phyloP scores from a whole-genome alignment of 2,113 vertebrate species.

The Corythornis vintsioides region DNA sequence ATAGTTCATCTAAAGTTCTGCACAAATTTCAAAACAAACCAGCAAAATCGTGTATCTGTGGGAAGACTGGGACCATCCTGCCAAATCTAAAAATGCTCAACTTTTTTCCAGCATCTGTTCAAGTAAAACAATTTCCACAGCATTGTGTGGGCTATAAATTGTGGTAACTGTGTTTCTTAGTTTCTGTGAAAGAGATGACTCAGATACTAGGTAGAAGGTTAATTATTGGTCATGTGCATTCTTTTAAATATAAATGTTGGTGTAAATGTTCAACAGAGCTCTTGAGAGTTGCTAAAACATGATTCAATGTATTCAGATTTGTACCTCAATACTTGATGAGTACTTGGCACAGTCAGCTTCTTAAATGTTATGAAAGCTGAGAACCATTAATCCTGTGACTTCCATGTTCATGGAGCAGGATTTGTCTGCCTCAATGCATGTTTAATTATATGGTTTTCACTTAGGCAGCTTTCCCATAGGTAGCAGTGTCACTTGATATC shows the following conservation, averaged over 20 bases:
- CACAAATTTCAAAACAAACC: constrained; percentile 6
- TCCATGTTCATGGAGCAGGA: not conserved
- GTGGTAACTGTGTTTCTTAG: not conserved
- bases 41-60: not conserved
- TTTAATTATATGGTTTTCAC: not conserved
- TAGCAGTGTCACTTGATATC: not conserved
- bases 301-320: constrained; percentile 6
- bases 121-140: not conserved
- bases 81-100: not conserved
- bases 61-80: not conserved
- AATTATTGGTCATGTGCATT: not conserved
- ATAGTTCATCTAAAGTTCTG: not conserved
- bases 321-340: not conserved
- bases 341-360: not conserved
- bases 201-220: not conserved
- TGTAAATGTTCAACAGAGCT: constrained; percentile 1
- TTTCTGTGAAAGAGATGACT: constrained; percentile 10
- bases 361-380: constrained; percentile 1
- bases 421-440: not conserved
- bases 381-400: not conserved
- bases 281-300: not conserved
- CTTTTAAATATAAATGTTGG: not conserved
- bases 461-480: not conserved
- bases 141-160: not conserved
- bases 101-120: not conserved